A percentile compares a stretch with the other conserved stretches of the same genome.
phyloP scores from a whole-genome alignment of 2,113 vertebrate genomes.

The Chloropsis hardwickii region DNA sequence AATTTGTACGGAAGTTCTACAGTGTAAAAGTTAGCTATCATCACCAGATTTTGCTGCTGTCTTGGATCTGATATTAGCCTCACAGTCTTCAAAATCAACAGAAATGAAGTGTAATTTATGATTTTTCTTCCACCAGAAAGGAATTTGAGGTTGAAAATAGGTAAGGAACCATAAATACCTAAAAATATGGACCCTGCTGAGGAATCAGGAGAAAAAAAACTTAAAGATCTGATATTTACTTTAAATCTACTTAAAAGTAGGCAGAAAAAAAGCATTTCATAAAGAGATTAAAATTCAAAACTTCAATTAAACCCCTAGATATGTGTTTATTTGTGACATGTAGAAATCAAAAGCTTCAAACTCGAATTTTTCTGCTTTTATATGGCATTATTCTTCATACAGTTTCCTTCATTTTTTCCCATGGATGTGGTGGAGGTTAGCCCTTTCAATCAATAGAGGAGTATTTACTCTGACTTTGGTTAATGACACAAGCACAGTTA shows the following conservation, averaged over 20 bases:
- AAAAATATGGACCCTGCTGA: background rate
- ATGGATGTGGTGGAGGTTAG: background rate
- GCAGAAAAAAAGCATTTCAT: background rate
- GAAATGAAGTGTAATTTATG: background rate
- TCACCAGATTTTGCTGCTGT: background rate
- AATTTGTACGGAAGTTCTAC: background rate
- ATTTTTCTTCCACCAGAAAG: background rate
- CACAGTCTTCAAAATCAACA: background rate
- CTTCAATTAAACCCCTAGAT: background rate
- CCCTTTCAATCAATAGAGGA: background rate
- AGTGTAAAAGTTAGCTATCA: background rate
- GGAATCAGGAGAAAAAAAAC: background rate
- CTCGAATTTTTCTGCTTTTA: background rate
- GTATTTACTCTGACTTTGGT: background rate
- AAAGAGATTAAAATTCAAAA: background rate
- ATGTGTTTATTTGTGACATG: background rate
- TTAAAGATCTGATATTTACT: background rate
- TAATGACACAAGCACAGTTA: background rate
- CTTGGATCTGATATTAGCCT: background rate
- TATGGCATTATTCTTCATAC: background rate
- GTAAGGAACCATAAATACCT: background rate
- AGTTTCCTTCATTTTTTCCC: background rate
- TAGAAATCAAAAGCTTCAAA: background rate
- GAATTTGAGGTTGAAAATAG: slow-evolving; percentile 3
- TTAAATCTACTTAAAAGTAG: background rate